Base-by-base conservation (phyloP, 2,888 invertebrate genomes). In the Lampropteryx suffumata region DNA sequence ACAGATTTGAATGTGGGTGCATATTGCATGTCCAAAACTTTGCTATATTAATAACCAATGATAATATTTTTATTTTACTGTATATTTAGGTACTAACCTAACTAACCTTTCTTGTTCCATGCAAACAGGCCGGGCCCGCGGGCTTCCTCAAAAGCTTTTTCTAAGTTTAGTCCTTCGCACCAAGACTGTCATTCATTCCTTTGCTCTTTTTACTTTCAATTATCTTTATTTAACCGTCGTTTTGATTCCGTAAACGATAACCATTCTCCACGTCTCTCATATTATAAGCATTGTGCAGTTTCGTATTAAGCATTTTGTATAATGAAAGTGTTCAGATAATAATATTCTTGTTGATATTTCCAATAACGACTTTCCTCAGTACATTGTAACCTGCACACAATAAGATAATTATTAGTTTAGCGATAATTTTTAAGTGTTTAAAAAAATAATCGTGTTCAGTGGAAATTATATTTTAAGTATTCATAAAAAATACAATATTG, bases 141-240 rank as follows among this genome's bases (percentile, higher is more conserved):
- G 96, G 96, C 92, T 97, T 97, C 94, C 94, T 97, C 90, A 97
- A 97, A 94, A 96, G 96, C 94, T 96, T 97, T 93, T 97, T 97
- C 94, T 97, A 96, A 95, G 82, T 86, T n/a, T 86, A 84, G 73
- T 79, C 79, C 83, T 84, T 80, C 82, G 83, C 88, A 86, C 83
- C 86, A 89, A 89, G 90, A 89, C 90, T 89, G 89, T 85, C 84
- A 69, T 84, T 84, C 60, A 71, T 84, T 89, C 80, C 69, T 83
- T 85, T 87, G 84, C 79, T 82, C 78, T 78, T 79, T 82, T 81
- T 76, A 60, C 67, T 74, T 79, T 69, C 52, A 58, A 64, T 75
- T 82, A 79, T 76, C 74, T 83, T 84, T 84, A 44, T 57, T 62
- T 62, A 69, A 81, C 74, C 68, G 80, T 83, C 82, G 78, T 69